A percentile compares a stretch with the other conserved stretches of the same genome.
These are phyloP conservation scores for Tenthredo scrophulariae DNA, from an alignment of 2,888 invertebrate species.

Conservation along the genomic window DNA sequence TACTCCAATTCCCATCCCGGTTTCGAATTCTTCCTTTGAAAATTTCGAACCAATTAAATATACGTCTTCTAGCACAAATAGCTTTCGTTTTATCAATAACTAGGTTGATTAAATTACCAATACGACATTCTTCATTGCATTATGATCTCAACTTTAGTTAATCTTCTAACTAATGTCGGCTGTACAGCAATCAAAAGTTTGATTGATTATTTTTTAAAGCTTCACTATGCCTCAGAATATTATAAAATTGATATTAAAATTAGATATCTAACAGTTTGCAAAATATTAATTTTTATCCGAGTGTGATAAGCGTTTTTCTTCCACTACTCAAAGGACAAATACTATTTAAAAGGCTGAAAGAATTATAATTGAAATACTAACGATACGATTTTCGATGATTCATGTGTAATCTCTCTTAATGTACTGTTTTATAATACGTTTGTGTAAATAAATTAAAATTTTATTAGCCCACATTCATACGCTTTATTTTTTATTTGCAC, in stretches of 20 bases:
- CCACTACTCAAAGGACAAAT: background rate
- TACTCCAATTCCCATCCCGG: background rate
- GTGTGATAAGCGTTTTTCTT: conserved; percentile 18
- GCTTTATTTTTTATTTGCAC: conserved; percentile 69
- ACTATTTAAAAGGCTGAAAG: background rate
- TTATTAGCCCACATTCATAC: conserved; percentile 69
- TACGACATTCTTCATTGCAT: background rate
- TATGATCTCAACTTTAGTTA: background rate
- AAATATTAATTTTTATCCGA: background rate
- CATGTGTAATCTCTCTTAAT: conserved; percentile 28
- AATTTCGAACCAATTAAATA: background rate
- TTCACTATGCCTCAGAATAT: background rate
- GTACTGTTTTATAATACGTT: conserved; percentile 55
- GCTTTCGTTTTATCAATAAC: background rate
- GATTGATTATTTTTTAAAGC: background rate
- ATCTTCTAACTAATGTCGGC: background rate
- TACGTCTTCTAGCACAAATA: background rate
- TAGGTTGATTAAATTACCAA: background rate
- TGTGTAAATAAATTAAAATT: conserved; percentile 73
- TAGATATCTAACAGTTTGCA: background rate
- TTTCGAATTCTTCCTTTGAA: background rate
- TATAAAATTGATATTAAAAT: background rate
- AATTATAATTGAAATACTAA: conserved; percentile 19
- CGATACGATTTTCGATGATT: conserved; percentile 26
- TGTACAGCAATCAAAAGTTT: background rate